Percentiles rank a stretch among this genome's conserved stretches.
These are phyloP conservation scores for Andrena marginata DNA, from an alignment of 2,888 invertebrate genomes.

Conservation along the genomic window DNA sequence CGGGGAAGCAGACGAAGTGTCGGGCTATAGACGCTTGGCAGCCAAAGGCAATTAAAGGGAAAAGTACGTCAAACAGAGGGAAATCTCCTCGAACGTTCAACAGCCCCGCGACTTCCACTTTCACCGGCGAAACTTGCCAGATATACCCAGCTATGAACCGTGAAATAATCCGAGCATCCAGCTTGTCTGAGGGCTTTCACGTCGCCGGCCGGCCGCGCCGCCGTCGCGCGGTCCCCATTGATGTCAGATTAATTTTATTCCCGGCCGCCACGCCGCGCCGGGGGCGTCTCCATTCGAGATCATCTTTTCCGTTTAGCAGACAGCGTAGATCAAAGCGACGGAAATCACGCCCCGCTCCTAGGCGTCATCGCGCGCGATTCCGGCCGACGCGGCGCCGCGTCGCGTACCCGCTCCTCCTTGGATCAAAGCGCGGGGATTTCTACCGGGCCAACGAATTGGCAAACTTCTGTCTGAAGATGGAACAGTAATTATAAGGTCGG, in stretches of 20 bases:
- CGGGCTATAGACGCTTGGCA: not conserved
- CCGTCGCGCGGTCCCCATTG: constrained; percentile 33
- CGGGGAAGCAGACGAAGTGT: not conserved
- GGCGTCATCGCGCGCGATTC: constrained; percentile 64
- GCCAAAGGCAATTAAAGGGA: not conserved
- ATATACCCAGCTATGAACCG: constrained; percentile 48
- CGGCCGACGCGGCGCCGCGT: constrained; percentile 40
- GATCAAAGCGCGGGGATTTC: constrained; percentile 73
- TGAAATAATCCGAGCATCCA: constrained; percentile 19
- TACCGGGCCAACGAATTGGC: constrained; percentile 71
- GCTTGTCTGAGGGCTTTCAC: constrained; percentile 10
- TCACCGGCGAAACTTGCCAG: not conserved
- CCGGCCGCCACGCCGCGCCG: constrained; percentile 12
- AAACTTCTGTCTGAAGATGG: constrained; percentile 68
- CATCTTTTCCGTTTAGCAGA: constrained; percentile 42
- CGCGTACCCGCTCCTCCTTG: constrained; percentile 57
- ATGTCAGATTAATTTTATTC: constrained; percentile 65
- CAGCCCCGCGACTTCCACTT: not conserved
- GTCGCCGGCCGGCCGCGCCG: not conserved
- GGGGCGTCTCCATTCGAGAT: constrained; percentile 38
- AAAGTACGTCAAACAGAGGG: not conserved
- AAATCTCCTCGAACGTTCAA: not conserved
- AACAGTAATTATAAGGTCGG: constrained; percentile 77
- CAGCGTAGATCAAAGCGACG: constrained; percentile 65
- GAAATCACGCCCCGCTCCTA: constrained; percentile 60